phyloP scores from a whole-genome alignment of 35 echinoderm and acorn worm genomes.

The Eucidaris tribuloides region DNA sequence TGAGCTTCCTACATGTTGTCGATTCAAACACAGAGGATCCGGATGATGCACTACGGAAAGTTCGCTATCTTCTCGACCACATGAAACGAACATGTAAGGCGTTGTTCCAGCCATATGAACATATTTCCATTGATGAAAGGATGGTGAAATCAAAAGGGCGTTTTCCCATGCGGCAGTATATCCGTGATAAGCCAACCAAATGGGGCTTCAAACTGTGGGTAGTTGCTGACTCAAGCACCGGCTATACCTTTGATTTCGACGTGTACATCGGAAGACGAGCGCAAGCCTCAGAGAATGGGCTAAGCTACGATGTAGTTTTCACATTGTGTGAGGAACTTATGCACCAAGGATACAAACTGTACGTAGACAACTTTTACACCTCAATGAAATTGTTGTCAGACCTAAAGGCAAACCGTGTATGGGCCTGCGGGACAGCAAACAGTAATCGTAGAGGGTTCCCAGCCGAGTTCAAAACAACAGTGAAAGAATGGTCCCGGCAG shows the following conservation, averaged over 20 bases:
- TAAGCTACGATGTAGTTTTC: too few relatives aligned
- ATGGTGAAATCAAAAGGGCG: conserved; percentile 38
- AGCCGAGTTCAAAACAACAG: too few relatives aligned
- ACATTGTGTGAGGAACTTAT: too few relatives aligned
- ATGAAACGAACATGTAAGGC: background rate
- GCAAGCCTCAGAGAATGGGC: too few relatives aligned
- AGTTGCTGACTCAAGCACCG: background rate
- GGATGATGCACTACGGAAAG: background rate
- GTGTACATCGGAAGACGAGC: conserved; percentile 17
- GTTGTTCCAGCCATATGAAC: background rate
- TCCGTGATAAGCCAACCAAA: conserved; percentile 24
- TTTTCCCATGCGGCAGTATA: conserved; percentile 2
- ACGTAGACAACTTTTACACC: too few relatives aligned
- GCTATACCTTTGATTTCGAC: conserved; percentile 3
- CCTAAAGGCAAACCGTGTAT: too few relatives aligned
- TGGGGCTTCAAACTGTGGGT: conserved; percentile 6
- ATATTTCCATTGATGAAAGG: conserved; percentile 16
- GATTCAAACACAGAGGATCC: background rate
- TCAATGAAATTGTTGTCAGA: too few relatives aligned
- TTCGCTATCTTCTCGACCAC: background rate
- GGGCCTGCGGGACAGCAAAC: too few relatives aligned
- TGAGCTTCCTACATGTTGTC: background rate
- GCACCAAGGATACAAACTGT: too few relatives aligned
- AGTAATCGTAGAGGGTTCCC: too few relatives aligned
- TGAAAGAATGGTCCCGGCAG: too few relatives aligned